phyloP scores from a whole-genome alignment of 1,140 invertebrate species.

The Tetramorium alpestre region DNA sequence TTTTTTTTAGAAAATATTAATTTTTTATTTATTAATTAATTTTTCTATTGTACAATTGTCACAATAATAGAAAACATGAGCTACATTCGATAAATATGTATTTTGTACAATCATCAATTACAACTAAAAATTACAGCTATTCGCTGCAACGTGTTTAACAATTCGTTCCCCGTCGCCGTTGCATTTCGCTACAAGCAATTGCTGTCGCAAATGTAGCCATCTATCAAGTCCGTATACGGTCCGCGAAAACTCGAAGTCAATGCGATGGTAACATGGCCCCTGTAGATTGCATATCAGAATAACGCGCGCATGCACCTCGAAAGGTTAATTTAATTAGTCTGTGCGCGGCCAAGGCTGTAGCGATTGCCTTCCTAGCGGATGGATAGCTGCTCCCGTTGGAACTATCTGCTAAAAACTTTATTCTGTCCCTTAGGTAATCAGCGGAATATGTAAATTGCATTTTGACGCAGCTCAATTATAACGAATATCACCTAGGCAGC shows the following conservation, averaged over 20 bases:
- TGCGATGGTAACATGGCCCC: slow-evolving; percentile 26
- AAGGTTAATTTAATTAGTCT: slow-evolving; percentile 69
- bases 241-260: slow-evolving; percentile 33
- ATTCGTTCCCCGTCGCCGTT: background rate
- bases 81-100: background rate
- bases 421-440: slow-evolving; percentile 39
- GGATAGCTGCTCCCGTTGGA: slow-evolving; percentile 43
- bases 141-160: background rate
- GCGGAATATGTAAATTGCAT: slow-evolving; percentile 59
- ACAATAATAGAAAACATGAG: background rate
- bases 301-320: slow-evolving; percentile 39
- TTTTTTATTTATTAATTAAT: background rate
- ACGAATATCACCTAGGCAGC: slow-evolving; percentile 32
- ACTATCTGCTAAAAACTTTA: slow-evolving; percentile 47
- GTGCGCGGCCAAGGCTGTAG: slow-evolving; percentile 10
- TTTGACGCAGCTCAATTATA: slow-evolving; percentile 56
- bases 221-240: slow-evolving; percentile 33
- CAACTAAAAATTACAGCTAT: background rate
- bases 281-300: slow-evolving; percentile 50
- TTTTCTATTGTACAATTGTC: background rate
- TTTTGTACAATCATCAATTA: background rate
- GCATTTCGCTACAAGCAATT: slow-evolving; percentile 37
- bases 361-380: slow-evolving; percentile 41
- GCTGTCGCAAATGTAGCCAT: slow-evolving; percentile 21
- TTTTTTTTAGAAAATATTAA: too few relatives aligned